Evolutionary conservation across 2,888 invertebrate genomes (phyloP).

Genomic region (Allygus modestus): DNA sequence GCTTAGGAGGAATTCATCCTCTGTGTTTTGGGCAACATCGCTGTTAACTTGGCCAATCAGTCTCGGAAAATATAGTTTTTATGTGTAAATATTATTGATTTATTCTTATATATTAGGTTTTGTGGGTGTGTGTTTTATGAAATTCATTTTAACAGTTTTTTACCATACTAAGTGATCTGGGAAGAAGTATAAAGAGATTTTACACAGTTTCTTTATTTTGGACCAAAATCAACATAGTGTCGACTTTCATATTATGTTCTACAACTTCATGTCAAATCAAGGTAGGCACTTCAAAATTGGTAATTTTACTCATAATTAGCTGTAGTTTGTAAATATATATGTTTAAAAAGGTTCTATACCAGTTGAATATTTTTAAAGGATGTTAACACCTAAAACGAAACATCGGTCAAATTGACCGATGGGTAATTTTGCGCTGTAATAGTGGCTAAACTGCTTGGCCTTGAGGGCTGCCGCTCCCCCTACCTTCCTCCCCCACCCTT

Average conservation of each 20-base stretch:
- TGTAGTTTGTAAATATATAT: too few species aligned
- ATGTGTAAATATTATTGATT: too few species aligned
- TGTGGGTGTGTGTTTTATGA: not conserved
- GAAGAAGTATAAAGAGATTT: not conserved
- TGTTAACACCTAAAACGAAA: too few species aligned
- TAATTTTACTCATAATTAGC: too few species aligned
- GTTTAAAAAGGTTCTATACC: too few species aligned
- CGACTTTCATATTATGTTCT: not conserved
- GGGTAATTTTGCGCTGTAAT: too few species aligned
- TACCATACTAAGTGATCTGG: not conserved
- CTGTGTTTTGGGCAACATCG: conserved; percentile 16
- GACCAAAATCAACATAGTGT: not conserved
- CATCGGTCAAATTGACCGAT: too few species aligned
- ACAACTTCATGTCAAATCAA: not conserved
- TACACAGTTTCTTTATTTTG: not conserved
- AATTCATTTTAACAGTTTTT: too few species aligned
- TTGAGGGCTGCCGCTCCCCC: too few species aligned
- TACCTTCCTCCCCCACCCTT: too few species aligned
- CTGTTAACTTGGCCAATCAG: not conserved
- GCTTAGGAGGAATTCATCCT: conserved; percentile 11
- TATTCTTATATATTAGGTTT: not conserved
- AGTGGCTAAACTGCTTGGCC: too few species aligned
- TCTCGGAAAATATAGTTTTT: not conserved
- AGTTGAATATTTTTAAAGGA: not conserved
- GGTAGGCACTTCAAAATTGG: too few species aligned